A percentile compares a stretch with the other conserved stretches of the same genome.
Conservation (phyloP, 2,888 invertebrate species). For the Vesta saturnalis region DNA sequence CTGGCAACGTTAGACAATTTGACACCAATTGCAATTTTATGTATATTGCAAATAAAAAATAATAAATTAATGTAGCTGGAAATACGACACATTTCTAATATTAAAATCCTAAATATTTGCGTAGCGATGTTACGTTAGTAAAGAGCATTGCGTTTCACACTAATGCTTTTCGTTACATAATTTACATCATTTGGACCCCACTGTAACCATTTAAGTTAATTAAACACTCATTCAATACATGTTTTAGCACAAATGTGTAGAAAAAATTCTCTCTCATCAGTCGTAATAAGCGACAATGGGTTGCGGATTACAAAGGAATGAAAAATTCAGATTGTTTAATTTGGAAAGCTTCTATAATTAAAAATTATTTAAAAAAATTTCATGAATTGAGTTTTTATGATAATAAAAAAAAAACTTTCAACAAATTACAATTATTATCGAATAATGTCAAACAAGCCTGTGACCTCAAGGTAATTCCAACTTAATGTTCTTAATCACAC, state of each 20-base stretch:
- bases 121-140: not conserved
- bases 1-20: not conserved
- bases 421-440: too few relatives aligned
- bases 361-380: too few relatives aligned
- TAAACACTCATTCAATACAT: not conserved
- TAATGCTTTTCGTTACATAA: slow-evolving; percentile 6
- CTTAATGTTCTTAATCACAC: too few relatives aligned
- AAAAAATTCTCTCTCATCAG: too few relatives aligned
- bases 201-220: slow-evolving; percentile 7
- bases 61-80: not conserved
- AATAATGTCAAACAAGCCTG: too few relatives aligned
- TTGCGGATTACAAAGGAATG: too few relatives aligned
- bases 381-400: too few relatives aligned
- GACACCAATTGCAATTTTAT: not conserved
- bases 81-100: not conserved
- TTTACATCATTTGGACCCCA: slow-evolving; percentile 1
- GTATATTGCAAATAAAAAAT: not conserved
- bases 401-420: too few relatives aligned
- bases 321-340: too few relatives aligned
- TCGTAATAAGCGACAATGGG: too few relatives aligned
- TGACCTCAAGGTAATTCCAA: too few relatives aligned
- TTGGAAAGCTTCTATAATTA: too few relatives aligned
- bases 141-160: slow-evolving; percentile 2
- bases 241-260: not conserved
- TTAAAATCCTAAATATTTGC: not conserved